Base-by-base conservation (phyloP, 2,113 vertebrate species). In the Agelaius tricolor region DNA sequence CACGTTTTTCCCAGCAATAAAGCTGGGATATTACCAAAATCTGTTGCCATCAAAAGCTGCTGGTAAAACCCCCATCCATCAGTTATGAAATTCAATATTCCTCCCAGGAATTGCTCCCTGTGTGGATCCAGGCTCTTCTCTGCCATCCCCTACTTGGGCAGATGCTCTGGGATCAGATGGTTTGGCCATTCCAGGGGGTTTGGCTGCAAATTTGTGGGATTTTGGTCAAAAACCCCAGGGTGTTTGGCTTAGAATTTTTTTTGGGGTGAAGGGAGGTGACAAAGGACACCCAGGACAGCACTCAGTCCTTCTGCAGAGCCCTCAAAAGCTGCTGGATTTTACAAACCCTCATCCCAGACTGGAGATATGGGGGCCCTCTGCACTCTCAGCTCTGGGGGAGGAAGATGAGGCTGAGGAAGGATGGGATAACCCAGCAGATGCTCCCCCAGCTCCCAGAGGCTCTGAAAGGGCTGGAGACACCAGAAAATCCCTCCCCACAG, bases 1-100 rank as follows among this genome's bases (percentile, higher is more conserved):
- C 62, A 22, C n/a, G 6, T 86, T 83, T 91, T 78, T 71, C 87
- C 93, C 88, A 74, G 92, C 73, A 87, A 93, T 62, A 54, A 91
- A 82, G 31, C 63, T 10, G 2, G 59, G 81, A 81, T 66, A 54
- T 87, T 84, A 54, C 43, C 69, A 39, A 77, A 87, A 39, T 59
- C n/a, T 24, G 15, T 5, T 37, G 23, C n/a, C 10, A 37, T 26
- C 58, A 59, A 19, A 61, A 61, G 24, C 35, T 61, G 58, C 58
- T 39, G 59, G 35, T 61, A 18, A 18, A 61, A 18, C 24, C 37
- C 58, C 58, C 4, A 18, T 9, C 58, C 58, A 18, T 18, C 7
- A 5, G 58, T 17, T 37, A 5, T 18, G 58, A 18, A 37, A 24
- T 37, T 18, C 16, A 27, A 27, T 37, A 61, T 61, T 37, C 35